A percentile compares a stretch with the other conserved stretches of the same genome.
phyloP scores from a whole-genome alignment of 2,888 invertebrate genomes.

The Brachylomia viminalis region DNA sequence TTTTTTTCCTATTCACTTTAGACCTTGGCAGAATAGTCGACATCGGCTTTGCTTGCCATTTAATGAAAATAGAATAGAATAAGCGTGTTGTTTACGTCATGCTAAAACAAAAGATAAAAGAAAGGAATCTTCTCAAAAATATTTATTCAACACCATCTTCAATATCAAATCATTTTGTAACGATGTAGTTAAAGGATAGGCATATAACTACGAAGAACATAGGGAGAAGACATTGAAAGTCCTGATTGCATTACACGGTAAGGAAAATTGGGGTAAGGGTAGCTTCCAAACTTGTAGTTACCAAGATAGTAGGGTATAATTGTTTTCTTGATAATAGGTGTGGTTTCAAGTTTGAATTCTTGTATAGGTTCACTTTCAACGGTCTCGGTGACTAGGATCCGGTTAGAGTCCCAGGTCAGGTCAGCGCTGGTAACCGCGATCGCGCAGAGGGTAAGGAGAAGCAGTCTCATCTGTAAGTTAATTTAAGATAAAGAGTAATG shows the following conservation, averaged over 20 bases:
- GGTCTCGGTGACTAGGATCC: slow-evolving; percentile 42
- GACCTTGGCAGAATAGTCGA: no score
- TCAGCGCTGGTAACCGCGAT: slow-evolving; percentile 60
- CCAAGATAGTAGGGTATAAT: slow-evolving; percentile 1
- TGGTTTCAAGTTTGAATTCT: neutral
- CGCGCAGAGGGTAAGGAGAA: slow-evolving; percentile 54
- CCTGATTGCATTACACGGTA: neutral
- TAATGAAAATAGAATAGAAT: no score
- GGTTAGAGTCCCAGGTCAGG: slow-evolving; percentile 60
- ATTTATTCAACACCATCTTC: neutral
- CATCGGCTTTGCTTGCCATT: no score
- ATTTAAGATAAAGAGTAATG: neutral
- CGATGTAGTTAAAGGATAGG: slow-evolving; percentile 9
- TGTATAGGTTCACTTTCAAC: neutral
- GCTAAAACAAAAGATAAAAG: neutral
- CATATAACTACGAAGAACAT: neutral
- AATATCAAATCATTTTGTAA: slow-evolving; percentile 1
- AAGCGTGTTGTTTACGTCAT: no score
- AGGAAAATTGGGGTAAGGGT: neutral
- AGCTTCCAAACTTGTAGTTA: neutral
- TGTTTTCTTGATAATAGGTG: neutral
- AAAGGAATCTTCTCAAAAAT: neutral
- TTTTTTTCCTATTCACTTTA: no score
- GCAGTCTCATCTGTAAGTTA: slow-evolving; percentile 70
- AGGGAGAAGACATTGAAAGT: neutral